These are phyloP conservation scores for Hephaestus fuliginosus DNA, from an alignment of 2,797 vertebrate species.

Conservation along the genomic window DNA sequence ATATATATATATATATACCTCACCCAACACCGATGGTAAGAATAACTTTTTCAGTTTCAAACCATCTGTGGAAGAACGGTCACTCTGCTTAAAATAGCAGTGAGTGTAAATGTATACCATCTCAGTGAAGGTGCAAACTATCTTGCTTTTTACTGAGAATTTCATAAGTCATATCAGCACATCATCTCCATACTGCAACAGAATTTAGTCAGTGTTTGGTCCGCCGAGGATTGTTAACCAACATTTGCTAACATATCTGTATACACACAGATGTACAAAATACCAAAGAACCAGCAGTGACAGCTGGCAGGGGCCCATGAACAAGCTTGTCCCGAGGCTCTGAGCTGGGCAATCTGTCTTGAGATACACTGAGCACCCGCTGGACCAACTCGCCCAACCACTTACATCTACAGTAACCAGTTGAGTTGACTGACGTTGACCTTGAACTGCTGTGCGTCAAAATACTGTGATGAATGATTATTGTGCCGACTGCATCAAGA, in stretches of 20 bases:
- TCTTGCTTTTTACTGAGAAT: slow-evolving; percentile 2
- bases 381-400: not conserved
- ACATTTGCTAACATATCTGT: not conserved
- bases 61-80: no score
- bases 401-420: slow-evolving; percentile 2
- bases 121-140: not conserved
- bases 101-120: not conserved
- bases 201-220: slow-evolving; percentile 15
- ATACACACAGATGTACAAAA: slow-evolving; percentile 39
- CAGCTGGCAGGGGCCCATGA: slow-evolving; percentile 26
- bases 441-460: not conserved
- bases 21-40: no score
- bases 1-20: no score
- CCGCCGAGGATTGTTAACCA: slow-evolving; percentile 25
- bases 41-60: no score
- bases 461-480: not conserved
- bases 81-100: not conserved
- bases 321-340: slow-evolving; percentile 29
- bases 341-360: slow-evolving; percentile 11
- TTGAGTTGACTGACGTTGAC: not conserved
- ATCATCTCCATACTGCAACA: slow-evolving; percentile 28
- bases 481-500: not conserved
- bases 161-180: slow-evolving; percentile 27
- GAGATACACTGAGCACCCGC: not conserved
- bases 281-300: slow-evolving; percentile 9